A percentile compares a stretch with the other conserved stretches of the same genome.
Conservation (phyloP, 2,888 invertebrate species). For the Helleia helle region DNA sequence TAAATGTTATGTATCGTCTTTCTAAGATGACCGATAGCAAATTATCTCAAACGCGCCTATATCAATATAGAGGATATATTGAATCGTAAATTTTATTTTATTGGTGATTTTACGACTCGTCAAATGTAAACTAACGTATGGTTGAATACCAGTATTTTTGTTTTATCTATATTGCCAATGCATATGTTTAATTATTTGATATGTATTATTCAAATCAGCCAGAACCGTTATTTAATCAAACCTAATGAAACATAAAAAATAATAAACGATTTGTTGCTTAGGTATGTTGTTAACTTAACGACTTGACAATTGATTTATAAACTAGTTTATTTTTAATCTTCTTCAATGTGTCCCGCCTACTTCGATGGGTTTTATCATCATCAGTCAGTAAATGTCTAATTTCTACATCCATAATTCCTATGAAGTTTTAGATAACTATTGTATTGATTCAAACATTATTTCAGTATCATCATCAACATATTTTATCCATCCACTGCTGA, state of each 20-base stretch:
- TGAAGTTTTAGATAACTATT: too few relatives aligned
- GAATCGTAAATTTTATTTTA: neutral
- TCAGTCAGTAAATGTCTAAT: too few relatives aligned
- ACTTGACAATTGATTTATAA: neutral
- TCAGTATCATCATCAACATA: too few relatives aligned
- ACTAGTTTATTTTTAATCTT: neutral
- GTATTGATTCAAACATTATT: too few relatives aligned
- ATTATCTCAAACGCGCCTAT: neutral
- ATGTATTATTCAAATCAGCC: neutral
- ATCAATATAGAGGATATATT: constrained; percentile 1
- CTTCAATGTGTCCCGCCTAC: too few relatives aligned
- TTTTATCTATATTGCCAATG: neutral
- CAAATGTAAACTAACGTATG: constrained; percentile 3
- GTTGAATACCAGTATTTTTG: neutral
- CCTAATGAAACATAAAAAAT: neutral
- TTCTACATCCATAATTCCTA: too few relatives aligned
- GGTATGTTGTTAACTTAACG: neutral
- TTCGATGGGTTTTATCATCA: too few relatives aligned
- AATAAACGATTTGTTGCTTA: neutral
- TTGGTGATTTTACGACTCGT: constrained; percentile 1
- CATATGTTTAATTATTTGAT: neutral
- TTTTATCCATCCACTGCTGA: too few relatives aligned
- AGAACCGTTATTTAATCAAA: neutral
- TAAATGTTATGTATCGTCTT: neutral
- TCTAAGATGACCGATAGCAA: neutral